These are phyloP conservation scores for Tetrax tetrax DNA, from an alignment of 2,113 vertebrate species.

Conservation along the genomic window DNA sequence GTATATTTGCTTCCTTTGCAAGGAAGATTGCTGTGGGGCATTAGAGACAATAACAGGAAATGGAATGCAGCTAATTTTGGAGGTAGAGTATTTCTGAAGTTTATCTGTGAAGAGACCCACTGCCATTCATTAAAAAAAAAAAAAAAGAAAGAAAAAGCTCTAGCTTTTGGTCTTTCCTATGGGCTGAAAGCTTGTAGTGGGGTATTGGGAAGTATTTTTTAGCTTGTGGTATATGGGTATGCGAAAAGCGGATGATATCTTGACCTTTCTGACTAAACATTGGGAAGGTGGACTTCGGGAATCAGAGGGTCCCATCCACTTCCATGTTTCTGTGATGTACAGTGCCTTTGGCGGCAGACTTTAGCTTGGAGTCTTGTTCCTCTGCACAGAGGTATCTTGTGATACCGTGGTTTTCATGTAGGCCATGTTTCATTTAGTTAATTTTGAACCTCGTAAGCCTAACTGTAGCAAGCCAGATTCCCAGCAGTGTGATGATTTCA, in stretches of 20 bases:
- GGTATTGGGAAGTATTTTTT: neutral
- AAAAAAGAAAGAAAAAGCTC: neutral
- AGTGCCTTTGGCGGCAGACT: neutral
- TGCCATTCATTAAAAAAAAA: neutral
- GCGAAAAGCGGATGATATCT: neutral
- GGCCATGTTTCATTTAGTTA: fast-evolving
- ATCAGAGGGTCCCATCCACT: neutral
- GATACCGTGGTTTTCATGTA: neutral
- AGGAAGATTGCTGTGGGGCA: neutral
- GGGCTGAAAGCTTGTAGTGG: neutral
- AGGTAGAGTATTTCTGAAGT: neutral
- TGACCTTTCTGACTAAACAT: neutral
- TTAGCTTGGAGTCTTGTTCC: neutral
- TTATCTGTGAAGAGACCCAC: neutral
- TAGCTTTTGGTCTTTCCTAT: neutral
- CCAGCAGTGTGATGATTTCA: neutral
- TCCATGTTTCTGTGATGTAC: neutral
- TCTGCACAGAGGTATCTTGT: neutral
- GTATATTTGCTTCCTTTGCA: too few species aligned
- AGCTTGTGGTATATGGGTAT: neutral
- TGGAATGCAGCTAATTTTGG: neutral
- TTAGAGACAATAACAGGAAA: neutral
- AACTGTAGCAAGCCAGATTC: neutral
- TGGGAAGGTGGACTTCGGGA: neutral
- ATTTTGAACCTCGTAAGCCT: neutral